These are phyloP conservation scores for Spilarctia lutea DNA, from an alignment of 2,888 invertebrate species.

Conservation along the genomic window DNA sequence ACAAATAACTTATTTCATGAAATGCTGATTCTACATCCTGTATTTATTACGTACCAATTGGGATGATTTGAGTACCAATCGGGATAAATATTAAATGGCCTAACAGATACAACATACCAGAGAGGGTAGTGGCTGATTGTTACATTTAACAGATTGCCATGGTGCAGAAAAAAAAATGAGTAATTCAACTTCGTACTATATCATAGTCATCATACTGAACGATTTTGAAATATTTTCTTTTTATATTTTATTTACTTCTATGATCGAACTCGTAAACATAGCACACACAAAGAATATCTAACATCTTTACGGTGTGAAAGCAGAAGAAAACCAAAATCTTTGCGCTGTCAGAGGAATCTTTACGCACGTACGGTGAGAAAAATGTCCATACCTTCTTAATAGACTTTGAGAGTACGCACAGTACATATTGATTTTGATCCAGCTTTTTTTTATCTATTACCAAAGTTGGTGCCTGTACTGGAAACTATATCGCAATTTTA, in stretches of 20 bases:
- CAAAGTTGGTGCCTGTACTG: background rate
- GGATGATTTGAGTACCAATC: background rate
- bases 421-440: conserved; percentile 55
- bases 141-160: too few relatives aligned
- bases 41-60: background rate
- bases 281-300: background rate
- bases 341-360: conserved; percentile 53
- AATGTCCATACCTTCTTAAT: conserved; percentile 62
- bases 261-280: background rate
- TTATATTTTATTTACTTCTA: background rate
- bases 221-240: too few relatives aligned
- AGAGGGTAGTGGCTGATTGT: too few relatives aligned
- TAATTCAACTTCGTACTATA: too few relatives aligned
- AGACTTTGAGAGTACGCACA: conserved; percentile 51
- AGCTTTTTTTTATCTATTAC: conserved; percentile 26
- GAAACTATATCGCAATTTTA: background rate
- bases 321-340: conserved; percentile 47
- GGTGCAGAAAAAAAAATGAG: too few relatives aligned
- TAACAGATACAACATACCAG: too few relatives aligned
- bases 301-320: conserved; percentile 42
- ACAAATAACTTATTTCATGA: too few relatives aligned
- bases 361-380: conserved; percentile 69
- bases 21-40: background rate
- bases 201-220: too few relatives aligned
- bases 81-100: background rate